phyloP scores from a whole-genome alignment of 1,140 invertebrate species.

The Cydia pomonella region DNA sequence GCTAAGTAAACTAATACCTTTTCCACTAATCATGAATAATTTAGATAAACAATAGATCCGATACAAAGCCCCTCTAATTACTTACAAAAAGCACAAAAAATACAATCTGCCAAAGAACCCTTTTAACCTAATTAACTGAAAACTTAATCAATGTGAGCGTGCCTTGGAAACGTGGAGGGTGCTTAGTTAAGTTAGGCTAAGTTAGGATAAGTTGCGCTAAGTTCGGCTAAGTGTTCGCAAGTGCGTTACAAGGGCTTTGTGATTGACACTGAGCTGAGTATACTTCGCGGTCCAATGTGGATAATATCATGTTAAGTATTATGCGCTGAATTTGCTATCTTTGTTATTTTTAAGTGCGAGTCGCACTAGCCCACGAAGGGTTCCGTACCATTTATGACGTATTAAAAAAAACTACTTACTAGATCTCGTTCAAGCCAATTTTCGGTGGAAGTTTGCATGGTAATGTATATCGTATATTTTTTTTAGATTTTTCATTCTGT shows the following conservation, averaged over 20 bases:
- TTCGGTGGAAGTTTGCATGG: no score
- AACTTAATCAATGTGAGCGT: background rate
- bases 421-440: no score
- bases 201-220: background rate
- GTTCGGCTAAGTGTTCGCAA: constrained; percentile 4
- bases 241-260: constrained; percentile 3
- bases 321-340: no score
- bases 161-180: background rate
- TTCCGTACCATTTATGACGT: no score
- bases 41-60: background rate
- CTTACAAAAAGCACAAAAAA: constrained; percentile 1
- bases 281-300: background rate
- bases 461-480: no score
- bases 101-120: background rate
- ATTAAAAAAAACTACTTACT: no score
- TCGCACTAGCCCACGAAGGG: no score
- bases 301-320: no score
- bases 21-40: background rate
- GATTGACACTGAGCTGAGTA: background rate
- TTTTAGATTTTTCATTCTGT: no score
- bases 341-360: no score
- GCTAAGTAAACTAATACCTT: background rate
- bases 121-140: constrained; percentile 12
- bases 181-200: background rate
- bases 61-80: background rate